A percentile compares a stretch with the other conserved stretches of the same genome.
Evolutionary conservation across 2,113 vertebrate species (phyloP).

Genomic region (Labrus mixtus): DNA sequence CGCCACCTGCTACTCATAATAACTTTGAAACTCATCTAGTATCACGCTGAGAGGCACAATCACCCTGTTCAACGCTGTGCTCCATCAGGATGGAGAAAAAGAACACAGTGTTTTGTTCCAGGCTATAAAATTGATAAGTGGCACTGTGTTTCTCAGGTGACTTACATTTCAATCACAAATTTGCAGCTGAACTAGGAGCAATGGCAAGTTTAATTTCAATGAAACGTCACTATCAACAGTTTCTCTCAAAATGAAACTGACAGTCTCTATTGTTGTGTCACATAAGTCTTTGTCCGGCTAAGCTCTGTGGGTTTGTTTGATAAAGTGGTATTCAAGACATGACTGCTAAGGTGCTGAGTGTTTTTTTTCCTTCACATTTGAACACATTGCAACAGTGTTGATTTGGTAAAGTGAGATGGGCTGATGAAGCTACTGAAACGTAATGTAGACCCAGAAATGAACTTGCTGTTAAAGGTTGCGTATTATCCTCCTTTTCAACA

Average conservation of each 20-base stretch:
- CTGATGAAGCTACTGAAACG: slow-evolving; percentile 9
- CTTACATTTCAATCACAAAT: slow-evolving; percentile 22
- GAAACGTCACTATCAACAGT: slow-evolving; percentile 17
- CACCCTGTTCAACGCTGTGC: background rate
- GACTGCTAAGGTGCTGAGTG: background rate
- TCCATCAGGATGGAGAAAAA: slow-evolving; percentile 22
- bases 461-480: too few relatives aligned
- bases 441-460: background rate
- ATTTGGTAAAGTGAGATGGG: slow-evolving; percentile 10
- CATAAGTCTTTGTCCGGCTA: slow-evolving; percentile 6
- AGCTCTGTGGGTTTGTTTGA: background rate
- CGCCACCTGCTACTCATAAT: slow-evolving; percentile 16
- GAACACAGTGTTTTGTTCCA: slow-evolving; percentile 13
- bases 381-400: slow-evolving; percentile 18
- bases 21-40: slow-evolving; percentile 21
- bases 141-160: slow-evolving; percentile 9
- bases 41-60: background rate
- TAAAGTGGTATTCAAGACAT: slow-evolving; percentile 14
- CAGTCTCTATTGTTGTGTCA: slow-evolving; percentile 13
- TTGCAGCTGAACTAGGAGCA: slow-evolving; percentile 12
- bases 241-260: slow-evolving; percentile 6
- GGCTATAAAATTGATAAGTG: slow-evolving; percentile 17
- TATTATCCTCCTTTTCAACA: too few relatives aligned
- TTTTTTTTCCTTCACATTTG: background rate
- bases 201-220: slow-evolving; percentile 14